Base-by-base conservation (phyloP, 1,140 invertebrate species). In the Asobara japonica region DNA sequence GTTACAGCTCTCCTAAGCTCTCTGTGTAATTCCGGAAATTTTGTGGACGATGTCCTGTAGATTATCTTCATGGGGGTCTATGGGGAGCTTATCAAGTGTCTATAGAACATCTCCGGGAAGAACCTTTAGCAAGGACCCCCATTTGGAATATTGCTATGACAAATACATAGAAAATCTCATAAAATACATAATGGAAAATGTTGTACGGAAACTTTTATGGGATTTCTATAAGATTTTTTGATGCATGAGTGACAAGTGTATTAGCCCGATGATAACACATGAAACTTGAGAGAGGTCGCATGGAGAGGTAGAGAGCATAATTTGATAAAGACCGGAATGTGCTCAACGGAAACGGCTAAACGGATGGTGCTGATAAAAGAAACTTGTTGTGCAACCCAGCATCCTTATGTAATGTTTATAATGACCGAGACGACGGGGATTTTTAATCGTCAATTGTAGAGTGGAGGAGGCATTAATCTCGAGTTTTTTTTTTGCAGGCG, bases 401-500 rank as follows among this genome's bases (percentile, higher is more conserved):
- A 76, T 77, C 74, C 70, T 80, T 79, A 76, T 69, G 71, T 79
- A 80, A 80, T 78, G 36, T 41, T 38, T 22, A 36, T 60, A 45
- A 72, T 72, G 60, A 71, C 41, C 29, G 69, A 74, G 73, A 73
- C 70, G 73, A 76, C 33, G 30, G 22, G 29, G 38, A 30, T 29
- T 62, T 62, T 62, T 33, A 29, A 29, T 48, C 13, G 56, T 45
- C 41, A 45, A 38, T 13, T 78, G 31, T 33, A 29, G 1, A 16
- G n/a, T 8, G 30, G 51, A 6, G 6, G 5, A 60, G 29, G 29
- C 1, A 29, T n/a, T 67, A 20, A 25, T 45, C 13, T 25, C 31
- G 1, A 6, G 16, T 41, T 13, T 25, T 85, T 86, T 81, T 78
- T 90, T 90, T 67, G n/a, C 88, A 94, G 93, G 94, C 78, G 94